Evolutionary conservation across 2,797 vertebrate species (phyloP), one percentile per base, ranked within the genome.

Genomic region (Betta splendens): DNA sequence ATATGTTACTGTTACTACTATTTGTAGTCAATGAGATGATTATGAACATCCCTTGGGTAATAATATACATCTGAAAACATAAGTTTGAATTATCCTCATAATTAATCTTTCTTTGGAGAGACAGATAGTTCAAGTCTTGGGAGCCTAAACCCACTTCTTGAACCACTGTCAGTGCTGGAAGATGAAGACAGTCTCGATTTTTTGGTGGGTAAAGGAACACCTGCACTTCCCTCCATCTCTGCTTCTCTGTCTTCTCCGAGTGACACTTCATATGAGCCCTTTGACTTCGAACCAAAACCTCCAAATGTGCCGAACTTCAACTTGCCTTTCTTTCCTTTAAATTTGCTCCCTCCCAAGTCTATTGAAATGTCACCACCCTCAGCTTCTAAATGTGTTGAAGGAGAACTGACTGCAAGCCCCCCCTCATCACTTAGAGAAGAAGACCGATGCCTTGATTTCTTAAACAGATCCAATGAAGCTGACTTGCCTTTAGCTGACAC

Each of bases 251-350:
- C 94, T 4, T 94, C 94, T 16, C 92, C 94, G n/a, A 93, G 91
- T 0, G 95, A 92, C 59, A 98, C 96, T 90, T 98, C 96, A 64
- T 98, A 98, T 40, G 93, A 94, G 26, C 96, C 96, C 84, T 96
- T 97, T 64, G 91, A 93, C 85, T 94, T 98, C 45, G 96, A 92
- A 59, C 95, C 94, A 70, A 98, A 92, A 12, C 96, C 96, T 64
- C 95, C 96, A 60, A 98, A 97, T 11, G 97, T 98, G 47, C 95
- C 95, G 68, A 98, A 98, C 76, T 98, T 98, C 64, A 94, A 80
- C 75, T 94, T 94, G 55, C 91, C 89, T 8, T 92, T 94, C 68
- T 95, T 97, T 51, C 91, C 91, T 63, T 93, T 95, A 2, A 58
- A 85, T 35, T 91, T 91, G 2, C 79, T 85, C 29, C 84, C 91